phyloP scores from a whole-genome alignment of 2,113 vertebrate species.

The Callionymus lyra region DNA sequence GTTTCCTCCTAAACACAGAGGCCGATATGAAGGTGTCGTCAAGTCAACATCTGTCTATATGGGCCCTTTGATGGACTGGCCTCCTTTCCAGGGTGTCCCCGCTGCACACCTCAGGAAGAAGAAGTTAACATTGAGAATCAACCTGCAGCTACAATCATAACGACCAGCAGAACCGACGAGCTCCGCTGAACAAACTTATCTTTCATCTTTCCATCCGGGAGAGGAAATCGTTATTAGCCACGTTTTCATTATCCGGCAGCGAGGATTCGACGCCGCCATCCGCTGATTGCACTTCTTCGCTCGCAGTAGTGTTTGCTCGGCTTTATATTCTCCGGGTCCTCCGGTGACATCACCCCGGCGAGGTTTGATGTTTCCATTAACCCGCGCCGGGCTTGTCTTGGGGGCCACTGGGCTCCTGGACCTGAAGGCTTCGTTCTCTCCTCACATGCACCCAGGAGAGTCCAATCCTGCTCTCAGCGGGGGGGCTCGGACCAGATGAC shows the following conservation, averaged over 20 bases:
- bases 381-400: conserved; percentile 35
- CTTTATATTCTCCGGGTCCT: conserved; percentile 17
- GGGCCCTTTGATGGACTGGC: too few species aligned
- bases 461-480: conserved; percentile 54
- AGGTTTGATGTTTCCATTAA: conserved; percentile 63
- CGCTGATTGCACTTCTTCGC: too few species aligned
- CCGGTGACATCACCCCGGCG: conserved; percentile 17
- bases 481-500: conserved; percentile 24
- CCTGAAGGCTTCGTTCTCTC: conserved; percentile 29
- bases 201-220: too few species aligned
- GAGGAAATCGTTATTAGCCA: too few species aligned
- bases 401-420: conserved; percentile 28
- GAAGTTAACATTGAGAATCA: neutral
- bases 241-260: too few species aligned
- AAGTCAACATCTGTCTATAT: too few species aligned
- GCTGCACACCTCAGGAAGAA: neutral
- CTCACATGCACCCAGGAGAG: conserved; percentile 36
- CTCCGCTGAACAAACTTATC: too few species aligned
- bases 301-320: conserved; percentile 31
- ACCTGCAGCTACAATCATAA: neutral
- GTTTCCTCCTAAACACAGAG: too few species aligned
- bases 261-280: too few species aligned
- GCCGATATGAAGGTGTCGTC: too few species aligned
- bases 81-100: too few species aligned
- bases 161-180: too few species aligned